Conservation (phyloP, 2,888 invertebrate genomes). For the Pantelozetes paolii region DNA sequence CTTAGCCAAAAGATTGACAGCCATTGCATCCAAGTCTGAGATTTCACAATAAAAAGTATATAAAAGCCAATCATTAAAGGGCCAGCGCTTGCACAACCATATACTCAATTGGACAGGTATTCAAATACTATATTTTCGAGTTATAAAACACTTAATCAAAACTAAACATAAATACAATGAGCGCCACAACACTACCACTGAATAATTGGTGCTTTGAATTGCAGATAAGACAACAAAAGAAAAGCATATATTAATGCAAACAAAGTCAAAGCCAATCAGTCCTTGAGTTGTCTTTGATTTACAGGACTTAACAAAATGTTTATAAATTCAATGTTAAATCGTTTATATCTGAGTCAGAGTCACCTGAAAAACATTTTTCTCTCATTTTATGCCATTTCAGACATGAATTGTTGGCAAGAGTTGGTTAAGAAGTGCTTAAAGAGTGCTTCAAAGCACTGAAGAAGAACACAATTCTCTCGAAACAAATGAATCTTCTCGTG, state of each 20-base stretch:
- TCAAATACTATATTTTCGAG: neutral
- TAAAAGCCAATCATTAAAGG: slow-evolving; percentile 9
- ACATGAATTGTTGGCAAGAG: neutral
- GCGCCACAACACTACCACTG: neutral
- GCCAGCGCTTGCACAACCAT: slow-evolving; percentile 1
- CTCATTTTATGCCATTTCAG: neutral
- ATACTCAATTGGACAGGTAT: neutral
- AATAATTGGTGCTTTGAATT: slow-evolving; percentile 21
- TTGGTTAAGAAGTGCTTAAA: too few species aligned
- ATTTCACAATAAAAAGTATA: slow-evolving; percentile 23
- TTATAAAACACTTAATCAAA: slow-evolving; percentile 20
- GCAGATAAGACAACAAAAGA: neutral
- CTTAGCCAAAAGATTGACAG: slow-evolving; percentile 15
- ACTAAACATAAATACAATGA: neutral
- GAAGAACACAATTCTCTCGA: neutral
- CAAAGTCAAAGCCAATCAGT: slow-evolving; percentile 8
- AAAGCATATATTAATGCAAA: neutral
- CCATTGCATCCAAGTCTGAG: neutral
- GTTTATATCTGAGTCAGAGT: neutral
- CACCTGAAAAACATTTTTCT: neutral
- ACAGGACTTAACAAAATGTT: neutral
- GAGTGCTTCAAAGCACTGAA: too few species aligned
- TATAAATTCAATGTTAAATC: slow-evolving; percentile 3
- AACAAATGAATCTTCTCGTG: neutral
- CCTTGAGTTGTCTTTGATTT: neutral